A percentile compares a stretch with the other conserved stretches of the same genome.
phyloP scores from a whole-genome alignment of 2,888 invertebrate genomes.

The Metalampra italica region DNA sequence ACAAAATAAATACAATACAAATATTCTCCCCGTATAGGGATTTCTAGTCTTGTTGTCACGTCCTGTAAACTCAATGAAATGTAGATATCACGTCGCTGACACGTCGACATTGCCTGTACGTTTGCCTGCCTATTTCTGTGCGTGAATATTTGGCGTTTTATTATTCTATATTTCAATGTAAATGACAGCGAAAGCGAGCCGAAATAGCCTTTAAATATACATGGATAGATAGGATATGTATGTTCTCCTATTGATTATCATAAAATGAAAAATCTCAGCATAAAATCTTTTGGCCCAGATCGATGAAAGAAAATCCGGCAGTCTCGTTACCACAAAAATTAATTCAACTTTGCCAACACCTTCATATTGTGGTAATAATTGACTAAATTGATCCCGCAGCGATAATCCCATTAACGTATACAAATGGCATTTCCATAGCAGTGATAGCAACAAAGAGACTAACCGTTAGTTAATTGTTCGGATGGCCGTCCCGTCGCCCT shows the following conservation, averaged over 20 bases:
- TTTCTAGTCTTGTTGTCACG: background rate
- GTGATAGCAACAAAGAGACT: conserved; percentile 11
- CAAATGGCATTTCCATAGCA: background rate
- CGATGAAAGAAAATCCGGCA: no score
- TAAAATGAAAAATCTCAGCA: no score
- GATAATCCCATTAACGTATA: background rate
- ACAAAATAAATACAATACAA: no score
- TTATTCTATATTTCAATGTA: no score
- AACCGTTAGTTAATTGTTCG: conserved; percentile 30
- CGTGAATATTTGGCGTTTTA: background rate
- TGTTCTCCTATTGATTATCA: no score
- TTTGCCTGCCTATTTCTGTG: background rate
- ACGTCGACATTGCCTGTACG: background rate
- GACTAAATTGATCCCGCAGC: background rate
- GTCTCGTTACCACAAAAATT: no score
- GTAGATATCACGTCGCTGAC: conserved; percentile 2
- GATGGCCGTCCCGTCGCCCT: conserved; percentile 26
- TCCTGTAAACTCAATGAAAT: background rate
- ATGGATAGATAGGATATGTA: no score
- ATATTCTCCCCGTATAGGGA: background rate
- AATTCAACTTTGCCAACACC: no score
- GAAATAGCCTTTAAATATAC: no score
- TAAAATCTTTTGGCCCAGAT: no score
- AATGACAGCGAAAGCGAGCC: no score
- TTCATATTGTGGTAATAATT: background rate